Evolutionary conservation across 2,888 invertebrate species (phyloP), one percentile per base, ranked within the genome.

Genomic region (Aphidoletes aphidimyza): DNA sequence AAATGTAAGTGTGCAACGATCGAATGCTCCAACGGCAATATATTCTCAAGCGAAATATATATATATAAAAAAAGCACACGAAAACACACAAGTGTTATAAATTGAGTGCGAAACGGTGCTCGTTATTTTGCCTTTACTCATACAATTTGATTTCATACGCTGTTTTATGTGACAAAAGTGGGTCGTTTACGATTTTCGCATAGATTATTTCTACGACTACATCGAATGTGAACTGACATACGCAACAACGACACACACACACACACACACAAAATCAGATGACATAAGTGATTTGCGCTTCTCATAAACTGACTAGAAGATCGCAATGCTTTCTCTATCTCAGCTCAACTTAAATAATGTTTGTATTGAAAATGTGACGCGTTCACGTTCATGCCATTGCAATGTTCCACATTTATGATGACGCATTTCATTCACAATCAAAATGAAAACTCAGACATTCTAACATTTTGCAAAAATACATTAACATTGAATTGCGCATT

Each of bases 181-280:
- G 69, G 34, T 30, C 30, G 30, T 69, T 69, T 69, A 78, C 26
- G 78, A 78, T 78, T 78, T 36, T 36, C 19, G 19, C 78, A 9
- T 78, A 36, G 36, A 78, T 30, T 5, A 69, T 69, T 36, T 78
- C 36, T 78, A 17, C n/a, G n/a, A n/a, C n/a, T n/a, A n/a, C n/a
- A n/a, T n/a, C n/a, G n/a, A n/a, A n/a, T n/a, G n/a, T n/a, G n/a
- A n/a, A n/a, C n/a, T n/a, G n/a, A n/a, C n/a, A n/a, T n/a, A n/a
- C n/a, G n/a, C n/a, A n/a, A n/a, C n/a, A n/a, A n/a, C n/a, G n/a
- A n/a, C n/a, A n/a, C n/a, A n/a, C n/a, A n/a, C n/a, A n/a, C n/a
- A n/a, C n/a, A n/a, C n/a, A n/a, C n/a, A n/a, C n/a, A n/a, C 36
- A 36, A 78, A 78, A 78, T 78, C 36, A 36, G 78, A 36, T 36